A percentile compares a stretch with the other conserved stretches of the same genome.
Conservation (phyloP, 2,797 vertebrate species). For the Scolopax rusticola region DNA sequence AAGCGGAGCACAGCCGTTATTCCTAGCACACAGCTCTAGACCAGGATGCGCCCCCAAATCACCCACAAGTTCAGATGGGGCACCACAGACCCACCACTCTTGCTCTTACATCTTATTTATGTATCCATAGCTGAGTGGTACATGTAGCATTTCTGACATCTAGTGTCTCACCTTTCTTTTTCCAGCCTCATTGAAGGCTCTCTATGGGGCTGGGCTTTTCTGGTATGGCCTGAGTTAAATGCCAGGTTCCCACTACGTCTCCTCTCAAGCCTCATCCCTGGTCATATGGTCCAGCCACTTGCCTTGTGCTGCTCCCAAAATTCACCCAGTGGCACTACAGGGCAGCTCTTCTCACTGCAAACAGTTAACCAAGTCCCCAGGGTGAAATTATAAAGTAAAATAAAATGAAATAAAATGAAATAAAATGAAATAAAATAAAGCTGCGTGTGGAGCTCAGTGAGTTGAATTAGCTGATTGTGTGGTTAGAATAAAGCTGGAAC, state of each 20-base stretch:
- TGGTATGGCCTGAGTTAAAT: not conserved
- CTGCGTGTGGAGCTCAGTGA: not conserved
- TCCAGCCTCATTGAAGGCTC: not conserved
- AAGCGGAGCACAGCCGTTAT: not conserved
- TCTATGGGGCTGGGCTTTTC: not conserved
- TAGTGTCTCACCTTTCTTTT: not conserved
- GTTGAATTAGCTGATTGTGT: not conserved
- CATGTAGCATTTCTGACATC: not conserved
- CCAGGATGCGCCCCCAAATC: not conserved
- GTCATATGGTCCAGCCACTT: not conserved
- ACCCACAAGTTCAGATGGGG: not conserved
- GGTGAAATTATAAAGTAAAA: not conserved
- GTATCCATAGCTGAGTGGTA: not conserved
- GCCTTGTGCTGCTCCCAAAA: not conserved
- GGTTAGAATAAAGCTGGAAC: not conserved
- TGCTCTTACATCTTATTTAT: not conserved
- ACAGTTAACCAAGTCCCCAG: not conserved
- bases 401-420: not conserved
- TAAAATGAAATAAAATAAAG: not conserved
- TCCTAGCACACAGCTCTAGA: not conserved
- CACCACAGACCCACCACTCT: not conserved
- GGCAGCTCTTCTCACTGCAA: not conserved
- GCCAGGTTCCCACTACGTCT: not conserved
- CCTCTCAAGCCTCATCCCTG: not conserved
- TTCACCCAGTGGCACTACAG: not conserved